These are phyloP conservation scores for Peromyscus maniculatus DNA, from an alignment of 2,113 vertebrate species.

Conservation along the genomic window DNA sequence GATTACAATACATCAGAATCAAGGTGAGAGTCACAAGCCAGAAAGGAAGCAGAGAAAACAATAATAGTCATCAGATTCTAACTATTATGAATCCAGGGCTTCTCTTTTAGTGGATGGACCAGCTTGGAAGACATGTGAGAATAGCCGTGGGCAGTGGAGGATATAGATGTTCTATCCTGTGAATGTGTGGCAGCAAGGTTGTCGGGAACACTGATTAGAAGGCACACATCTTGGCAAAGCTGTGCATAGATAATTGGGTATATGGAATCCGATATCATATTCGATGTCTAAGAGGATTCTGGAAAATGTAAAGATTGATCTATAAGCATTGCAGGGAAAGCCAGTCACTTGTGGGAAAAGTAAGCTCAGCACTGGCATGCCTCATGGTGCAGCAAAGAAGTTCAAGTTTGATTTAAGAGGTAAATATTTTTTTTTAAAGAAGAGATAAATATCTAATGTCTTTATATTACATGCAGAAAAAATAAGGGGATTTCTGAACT, in stretches of 20 bases:
- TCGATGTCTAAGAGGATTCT: neutral
- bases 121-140: neutral
- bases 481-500: neutral
- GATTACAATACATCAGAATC: neutral
- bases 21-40: neutral
- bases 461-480: neutral
- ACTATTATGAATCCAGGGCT: neutral
- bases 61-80: neutral
- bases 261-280: neutral
- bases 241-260: neutral
- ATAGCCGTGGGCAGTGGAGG: neutral
- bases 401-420: neutral
- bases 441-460: neutral
- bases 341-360: neutral
- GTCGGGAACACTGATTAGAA: neutral
- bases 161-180: neutral
- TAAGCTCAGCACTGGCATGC: neutral
- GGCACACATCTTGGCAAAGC: neutral
- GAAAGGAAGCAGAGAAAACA: neutral
- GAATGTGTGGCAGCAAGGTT: neutral
- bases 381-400: neutral
- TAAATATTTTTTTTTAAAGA: neutral
- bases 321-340: neutral
- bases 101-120: neutral
- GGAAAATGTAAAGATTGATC: neutral